Evolutionary conservation across 1,140 invertebrate species (phyloP), one percentile per base, ranked within the genome.

Genomic region (Drosophila seguyi): DNA sequence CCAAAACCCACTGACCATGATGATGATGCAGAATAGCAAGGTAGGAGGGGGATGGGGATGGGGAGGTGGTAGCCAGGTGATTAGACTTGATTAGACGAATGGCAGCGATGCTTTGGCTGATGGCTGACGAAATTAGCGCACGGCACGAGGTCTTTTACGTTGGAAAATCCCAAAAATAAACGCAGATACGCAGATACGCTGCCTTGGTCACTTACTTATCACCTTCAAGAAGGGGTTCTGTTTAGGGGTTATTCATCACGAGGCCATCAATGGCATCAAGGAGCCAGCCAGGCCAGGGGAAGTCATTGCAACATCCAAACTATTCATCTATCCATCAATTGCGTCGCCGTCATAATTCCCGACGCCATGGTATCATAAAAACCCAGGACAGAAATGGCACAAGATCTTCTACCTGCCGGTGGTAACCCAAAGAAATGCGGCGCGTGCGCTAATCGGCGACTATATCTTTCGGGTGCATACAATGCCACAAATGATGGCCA

Each of bases 11-110:
- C 67, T 86, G 69, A 72, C 75, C 82, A 86, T 82, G 75, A 75
- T 87, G 82, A 87, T 87, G 71, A 87, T 87, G 82, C 83, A 86
- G 71, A 81, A 66, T 56, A 20, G 22, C 38, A 55, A 29, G 36
- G 34, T 2, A 31, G 1, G 29, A n/a, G n/a, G n/a, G n/a, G n/a
- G n/a, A n/a, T n/a, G n/a, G 29, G 29, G 29, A 2, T 10, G 10
- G n/a, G 45, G 16, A 39, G 44, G 56, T 6, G 39, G 13, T 18
- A 13, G 18, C 50, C 50, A 10, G 50, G 50, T 53, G 50, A 53
- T 16, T 53, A 1, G 38, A 16, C n/a, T n/a, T 69, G 66, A 69
- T 69, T 69, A n/a, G 42, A 41, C 22, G 56, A 39, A 65, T 61
- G 31, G 57, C 50, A 62, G 34, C 65, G 57, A 68, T 68, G 59